These are phyloP conservation scores for Pristiophorus japonicus DNA, from an alignment of 2,113 vertebrate species.

Conservation along the genomic window DNA sequence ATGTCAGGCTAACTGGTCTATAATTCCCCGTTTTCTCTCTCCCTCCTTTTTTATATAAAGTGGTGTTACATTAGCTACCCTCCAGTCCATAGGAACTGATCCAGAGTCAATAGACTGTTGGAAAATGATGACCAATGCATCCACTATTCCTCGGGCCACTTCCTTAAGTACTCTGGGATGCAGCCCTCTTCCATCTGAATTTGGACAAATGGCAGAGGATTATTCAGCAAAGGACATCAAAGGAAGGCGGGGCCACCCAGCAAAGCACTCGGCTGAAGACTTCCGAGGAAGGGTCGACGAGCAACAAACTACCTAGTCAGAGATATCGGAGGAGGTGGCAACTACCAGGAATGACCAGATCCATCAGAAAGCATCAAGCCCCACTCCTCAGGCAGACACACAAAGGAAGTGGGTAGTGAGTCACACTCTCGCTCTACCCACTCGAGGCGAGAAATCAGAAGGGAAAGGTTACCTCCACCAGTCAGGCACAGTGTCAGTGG, in stretches of 20 bases:
- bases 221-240: background rate
- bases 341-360: background rate
- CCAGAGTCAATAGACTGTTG: no score
- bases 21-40: no score
- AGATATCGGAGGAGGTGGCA: background rate
- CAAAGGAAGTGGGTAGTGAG: background rate
- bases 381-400: no score
- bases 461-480: background rate
- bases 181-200: background rate
- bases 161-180: no score
- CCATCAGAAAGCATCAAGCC: background rate
- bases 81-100: no score
- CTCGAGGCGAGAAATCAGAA: background rate
- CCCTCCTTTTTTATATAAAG: no score
- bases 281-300: background rate
- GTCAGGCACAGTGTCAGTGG: background rate
- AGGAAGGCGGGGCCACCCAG: background rate
- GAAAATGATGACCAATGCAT: no score
- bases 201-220: background rate
- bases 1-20: no score
- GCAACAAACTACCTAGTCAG: background rate
- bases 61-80: no score
- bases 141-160: no score
- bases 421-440: background rate
- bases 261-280: background rate